phyloP scores from a whole-genome alignment of 2,888 invertebrate genomes.

The Chydorus sphaericus region DNA sequence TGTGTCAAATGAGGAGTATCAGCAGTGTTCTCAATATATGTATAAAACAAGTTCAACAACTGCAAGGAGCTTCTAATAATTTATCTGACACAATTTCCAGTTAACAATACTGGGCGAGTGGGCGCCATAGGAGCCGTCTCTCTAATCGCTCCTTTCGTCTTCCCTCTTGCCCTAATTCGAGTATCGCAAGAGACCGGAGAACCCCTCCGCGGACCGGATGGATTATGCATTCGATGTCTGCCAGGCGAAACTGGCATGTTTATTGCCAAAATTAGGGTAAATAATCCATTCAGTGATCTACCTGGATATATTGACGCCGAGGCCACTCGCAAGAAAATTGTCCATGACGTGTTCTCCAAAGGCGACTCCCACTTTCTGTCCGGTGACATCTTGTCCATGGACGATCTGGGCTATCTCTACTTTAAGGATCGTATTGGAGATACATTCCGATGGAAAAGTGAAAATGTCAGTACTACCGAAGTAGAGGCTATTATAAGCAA shows the following conservation, averaged over 20 bases:
- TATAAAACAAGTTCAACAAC: too few relatives aligned
- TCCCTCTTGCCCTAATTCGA: conserved; percentile 86
- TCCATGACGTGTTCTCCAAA: conserved; percentile 66
- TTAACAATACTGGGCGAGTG: conserved; percentile 78
- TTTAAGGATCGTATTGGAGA: conserved; percentile 41
- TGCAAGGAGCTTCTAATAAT: too few relatives aligned
- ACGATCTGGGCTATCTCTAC: conserved; percentile 38
- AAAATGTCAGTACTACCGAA: conserved; percentile 96
- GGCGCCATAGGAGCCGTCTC: conserved; percentile 94
- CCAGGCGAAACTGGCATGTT: conserved; percentile 66
- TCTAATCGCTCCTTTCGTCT: conserved; percentile 68
- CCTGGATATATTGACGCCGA: conserved; percentile 82
- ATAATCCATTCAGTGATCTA: conserved; percentile 79
- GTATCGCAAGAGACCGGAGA: conserved; percentile 80
- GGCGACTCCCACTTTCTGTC: conserved; percentile 86
- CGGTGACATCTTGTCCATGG: conserved; percentile 40
- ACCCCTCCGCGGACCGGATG: conserved; percentile 58
- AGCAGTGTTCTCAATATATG: too few relatives aligned
- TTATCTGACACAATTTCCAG: conserved; percentile 37
- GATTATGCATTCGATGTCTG: conserved; percentile 69
- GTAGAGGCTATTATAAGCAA: conserved; percentile 84
- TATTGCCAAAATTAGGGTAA: conserved; percentile 81
- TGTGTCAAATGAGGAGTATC: too few relatives aligned
- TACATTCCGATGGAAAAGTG: conserved; percentile 80
- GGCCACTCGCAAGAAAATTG: conserved; percentile 84